These are phyloP conservation scores for Clepsis dumicolana DNA, from an alignment of 2,888 invertebrate genomes.

Conservation along the genomic window DNA sequence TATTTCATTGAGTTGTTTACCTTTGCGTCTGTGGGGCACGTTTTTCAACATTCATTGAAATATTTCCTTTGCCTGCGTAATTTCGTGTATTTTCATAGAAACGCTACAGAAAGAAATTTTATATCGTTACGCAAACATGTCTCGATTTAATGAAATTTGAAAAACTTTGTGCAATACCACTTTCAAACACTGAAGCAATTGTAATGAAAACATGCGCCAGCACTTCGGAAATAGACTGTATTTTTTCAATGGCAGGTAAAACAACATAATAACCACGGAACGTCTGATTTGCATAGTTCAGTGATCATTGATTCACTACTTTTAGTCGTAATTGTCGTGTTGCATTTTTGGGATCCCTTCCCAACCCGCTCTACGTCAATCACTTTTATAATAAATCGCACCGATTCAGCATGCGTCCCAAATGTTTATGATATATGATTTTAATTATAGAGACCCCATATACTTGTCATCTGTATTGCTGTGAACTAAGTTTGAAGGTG, in stretches of 20 bases:
- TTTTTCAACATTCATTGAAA: constrained; percentile 25
- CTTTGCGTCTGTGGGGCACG: not conserved
- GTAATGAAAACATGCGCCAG: not conserved
- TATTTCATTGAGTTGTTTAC: not conserved
- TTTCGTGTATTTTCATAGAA: not conserved
- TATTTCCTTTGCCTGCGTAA: not conserved
- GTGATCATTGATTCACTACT: too few relatives aligned
- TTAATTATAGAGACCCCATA: too few relatives aligned
- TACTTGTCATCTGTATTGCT: too few relatives aligned
- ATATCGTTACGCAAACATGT: not conserved
- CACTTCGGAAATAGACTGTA: not conserved
- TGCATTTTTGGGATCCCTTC: not conserved
- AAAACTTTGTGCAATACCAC: not conserved
- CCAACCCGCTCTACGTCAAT: not conserved
- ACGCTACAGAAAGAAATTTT: not conserved
- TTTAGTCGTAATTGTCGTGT: not conserved
- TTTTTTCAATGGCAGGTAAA: not conserved
- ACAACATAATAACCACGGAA: not conserved
- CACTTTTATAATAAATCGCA: too few relatives aligned
- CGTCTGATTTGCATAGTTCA: not conserved
- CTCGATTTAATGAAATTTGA: not conserved
- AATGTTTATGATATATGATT: too few relatives aligned
- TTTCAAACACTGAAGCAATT: not conserved
- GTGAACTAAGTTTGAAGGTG: too few relatives aligned
- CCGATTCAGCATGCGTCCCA: too few relatives aligned